Evolutionary conservation across 2,888 invertebrate genomes (phyloP), one percentile per base, ranked within the genome.

Genomic region (Pegoplata infirma): DNA sequence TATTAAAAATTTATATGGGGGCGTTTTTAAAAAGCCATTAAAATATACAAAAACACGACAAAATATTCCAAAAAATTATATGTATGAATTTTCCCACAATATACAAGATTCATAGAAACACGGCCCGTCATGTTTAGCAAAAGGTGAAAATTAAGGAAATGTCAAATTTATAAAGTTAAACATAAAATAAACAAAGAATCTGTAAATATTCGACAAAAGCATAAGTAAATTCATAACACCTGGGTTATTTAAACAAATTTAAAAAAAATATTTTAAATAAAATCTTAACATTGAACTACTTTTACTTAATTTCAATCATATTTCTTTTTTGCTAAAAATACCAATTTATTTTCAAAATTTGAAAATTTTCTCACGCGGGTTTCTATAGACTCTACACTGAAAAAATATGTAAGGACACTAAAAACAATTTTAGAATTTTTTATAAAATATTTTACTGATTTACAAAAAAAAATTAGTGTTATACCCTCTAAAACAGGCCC

Each of bases 271-370:
- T 51, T 14, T 55, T 3, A 32, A 61, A 51, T 28, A 16, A 36
- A 49, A 46, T 5, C 12, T 56, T 64, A 63, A 72, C 79, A 79
- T 79, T 79, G 79, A 79, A 79, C 79, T 79, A 79, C 19, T 71
- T 66, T 67, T 58, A 58, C 8, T 28, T 55, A 63, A 69, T 58
- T 44, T 63, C 21, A 63, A 55, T 68, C 46, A 56, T 63, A n/a
- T 63, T 5, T 44, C n/a, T 58, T n/a, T 40, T 40, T 3, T 40
- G 4, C n/a, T 2, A n/a, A n/a, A 40, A 40, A 40, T 8, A 40
- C 36, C n/a, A 40, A 25, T 6, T 25, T 40, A n/a, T 40, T 40
- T 40, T 32, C 12, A 32, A 32, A 32, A 40, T 40, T 5, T 40
- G 3, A 40, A 32, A 32, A 32, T 40, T 12, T 40, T 40, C n/a